phyloP scores from a whole-genome alignment of 2,113 vertebrate genomes.

The Carassius auratus region DNA sequence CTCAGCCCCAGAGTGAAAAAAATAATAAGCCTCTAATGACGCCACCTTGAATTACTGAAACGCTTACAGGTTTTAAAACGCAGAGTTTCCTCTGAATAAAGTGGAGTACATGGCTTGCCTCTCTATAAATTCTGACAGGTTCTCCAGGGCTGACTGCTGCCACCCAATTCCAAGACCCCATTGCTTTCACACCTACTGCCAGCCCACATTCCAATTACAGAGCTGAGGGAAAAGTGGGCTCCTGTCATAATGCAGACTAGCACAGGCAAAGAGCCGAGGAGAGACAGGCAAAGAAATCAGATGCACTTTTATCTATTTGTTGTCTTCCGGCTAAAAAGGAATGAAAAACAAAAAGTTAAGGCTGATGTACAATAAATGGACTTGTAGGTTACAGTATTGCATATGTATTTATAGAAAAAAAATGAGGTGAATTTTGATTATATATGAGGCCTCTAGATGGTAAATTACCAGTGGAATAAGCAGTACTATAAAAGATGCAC shows the following conservation, averaged over 20 bases:
- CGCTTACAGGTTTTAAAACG: constrained; percentile 74
- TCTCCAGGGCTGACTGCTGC: constrained; percentile 65
- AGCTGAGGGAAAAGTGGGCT: constrained; percentile 54
- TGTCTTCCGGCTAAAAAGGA: background rate
- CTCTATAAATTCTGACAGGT: constrained; percentile 69
- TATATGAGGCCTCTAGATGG: background rate
- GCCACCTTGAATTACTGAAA: constrained; percentile 73
- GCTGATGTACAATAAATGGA: constrained; percentile 17
- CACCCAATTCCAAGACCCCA: constrained; percentile 70
- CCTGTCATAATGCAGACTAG: constrained; percentile 62
- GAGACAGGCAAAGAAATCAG: constrained; percentile 31
- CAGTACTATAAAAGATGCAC: background rate
- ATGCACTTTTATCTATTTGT: constrained; percentile 29
- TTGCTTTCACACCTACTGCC: constrained; percentile 73
- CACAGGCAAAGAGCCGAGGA: constrained; percentile 20
- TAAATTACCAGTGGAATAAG: background rate
- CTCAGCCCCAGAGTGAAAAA: constrained; percentile 69
- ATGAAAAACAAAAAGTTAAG: background rate
- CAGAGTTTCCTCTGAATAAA: constrained; percentile 60
- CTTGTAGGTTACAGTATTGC: no score
- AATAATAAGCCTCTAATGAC: constrained; percentile 70
- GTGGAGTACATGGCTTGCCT: constrained; percentile 50
- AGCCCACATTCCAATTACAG: constrained; percentile 76
- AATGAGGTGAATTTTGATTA: background rate
- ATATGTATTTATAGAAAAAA: no score